Base-by-base conservation (phyloP, 2,113 vertebrate genomes). In the Motacilla tschutschensis region DNA sequence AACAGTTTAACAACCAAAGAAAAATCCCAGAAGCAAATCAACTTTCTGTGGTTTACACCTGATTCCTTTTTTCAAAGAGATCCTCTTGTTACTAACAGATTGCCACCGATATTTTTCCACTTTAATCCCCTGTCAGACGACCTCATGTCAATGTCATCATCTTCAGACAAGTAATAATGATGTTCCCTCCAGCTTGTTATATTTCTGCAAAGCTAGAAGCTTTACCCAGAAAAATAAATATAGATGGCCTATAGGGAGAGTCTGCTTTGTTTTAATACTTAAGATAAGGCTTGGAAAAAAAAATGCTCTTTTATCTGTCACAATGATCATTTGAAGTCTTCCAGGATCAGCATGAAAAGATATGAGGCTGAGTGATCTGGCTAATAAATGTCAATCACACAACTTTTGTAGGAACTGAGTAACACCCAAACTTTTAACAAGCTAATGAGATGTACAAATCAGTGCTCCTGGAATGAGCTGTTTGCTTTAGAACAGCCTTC, bases 341-440 rank as follows among this genome's bases (percentile, higher is more conserved):
- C 47, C 53, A 87, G 40, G 64, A 95, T 82, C 46, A 71, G n/a
- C 87, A 84, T 16, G 46, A 81, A 75, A 88, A 73, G 60, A 53
- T 48, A 69, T 0, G 13, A 79, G 40, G 28, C 62, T 78, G 62
- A 62, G 26, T 57, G 60, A 85, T 64, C 54, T 80, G 54, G 41
- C 54, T 86, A 85, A 81, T 78, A 83, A 85, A 83, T 8, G 57
- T 59, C 85, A 87, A 54, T 88, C 83, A 83, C 5, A 0, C 12
- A 75, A 48, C 53, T 82, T 83, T 63, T 59, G 44, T 10, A 51
- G 36, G 57, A 85, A 79, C 55, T 3, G 4, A 90, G 58, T 48
- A 91, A 86, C 43, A 83, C 24, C 36, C 44, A 65, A 93, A 88
- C 38, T 93, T 93, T 90, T 91, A 88, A 79, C 59, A 79, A 95